Conservation (phyloP, 2,797 vertebrate species). For the Typhlichthys subterraneus region DNA sequence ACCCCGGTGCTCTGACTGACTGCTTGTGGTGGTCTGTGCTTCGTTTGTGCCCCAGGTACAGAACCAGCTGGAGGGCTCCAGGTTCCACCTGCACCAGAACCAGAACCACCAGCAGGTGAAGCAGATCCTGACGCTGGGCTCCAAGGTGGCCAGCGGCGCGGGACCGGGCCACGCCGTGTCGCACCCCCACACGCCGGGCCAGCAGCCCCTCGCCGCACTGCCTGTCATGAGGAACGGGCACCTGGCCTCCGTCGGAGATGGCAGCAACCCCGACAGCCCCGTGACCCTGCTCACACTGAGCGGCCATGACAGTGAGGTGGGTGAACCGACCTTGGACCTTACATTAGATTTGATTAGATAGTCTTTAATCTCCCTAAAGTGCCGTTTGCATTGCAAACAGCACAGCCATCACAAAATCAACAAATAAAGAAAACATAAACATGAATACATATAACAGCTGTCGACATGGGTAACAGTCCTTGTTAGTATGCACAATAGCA, state of each 20-base stretch:
- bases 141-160: constrained; percentile 76
- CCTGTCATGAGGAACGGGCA: constrained; percentile 82
- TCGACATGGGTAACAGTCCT: too few species aligned
- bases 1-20: neutral
- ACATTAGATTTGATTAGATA: too few species aligned
- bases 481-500: too few species aligned
- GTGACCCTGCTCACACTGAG: constrained; percentile 83
- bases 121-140: constrained; percentile 89
- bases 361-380: too few species aligned
- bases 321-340: constrained; percentile 15
- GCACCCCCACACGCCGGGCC: constrained; percentile 75
- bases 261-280: constrained; percentile 77
- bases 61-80: constrained; percentile 89
- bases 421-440: too few species aligned
- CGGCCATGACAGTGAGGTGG: constrained; percentile 84
- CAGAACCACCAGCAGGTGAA: constrained; percentile 91
- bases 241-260: constrained; percentile 74
- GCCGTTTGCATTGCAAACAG: neutral
- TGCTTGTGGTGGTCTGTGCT: neutral
- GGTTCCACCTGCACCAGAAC: constrained; percentile 86
- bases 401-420: too few species aligned
- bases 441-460: too few species aligned
- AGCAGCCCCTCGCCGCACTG: constrained; percentile 72
- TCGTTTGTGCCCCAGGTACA: constrained; percentile 80
- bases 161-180: constrained; percentile 74